Evolutionary conservation across 2,113 vertebrate species (phyloP).

Genomic region (Dasyprocta punctata): DNA sequence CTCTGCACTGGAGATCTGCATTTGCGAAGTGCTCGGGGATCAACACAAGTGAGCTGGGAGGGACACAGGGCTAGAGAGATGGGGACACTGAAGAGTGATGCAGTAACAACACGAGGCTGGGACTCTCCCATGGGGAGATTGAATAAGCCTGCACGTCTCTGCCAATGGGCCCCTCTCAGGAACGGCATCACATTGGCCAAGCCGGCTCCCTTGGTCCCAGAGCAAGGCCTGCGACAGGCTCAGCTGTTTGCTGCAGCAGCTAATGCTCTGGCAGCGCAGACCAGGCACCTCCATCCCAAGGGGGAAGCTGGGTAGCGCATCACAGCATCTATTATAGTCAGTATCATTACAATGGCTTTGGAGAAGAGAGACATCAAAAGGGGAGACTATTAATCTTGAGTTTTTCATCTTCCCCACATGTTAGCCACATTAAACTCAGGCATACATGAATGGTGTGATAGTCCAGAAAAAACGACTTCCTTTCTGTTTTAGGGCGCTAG

Average conservation of each 20-base stretch:
- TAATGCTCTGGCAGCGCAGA: background rate
- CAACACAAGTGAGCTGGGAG: background rate
- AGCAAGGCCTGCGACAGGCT: background rate
- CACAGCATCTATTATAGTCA: background rate
- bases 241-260: background rate
- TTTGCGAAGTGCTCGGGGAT: background rate
- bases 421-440: background rate
- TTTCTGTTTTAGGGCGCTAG: background rate
- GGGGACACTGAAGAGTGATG: background rate
- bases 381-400: background rate
- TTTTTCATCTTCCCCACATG: background rate
- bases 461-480: background rate
- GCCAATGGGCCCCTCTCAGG: background rate
- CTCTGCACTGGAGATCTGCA: background rate
- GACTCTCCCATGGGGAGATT: background rate
- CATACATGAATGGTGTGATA: background rate
- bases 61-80: background rate
- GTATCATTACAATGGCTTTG: background rate
- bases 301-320: background rate
- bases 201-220: background rate
- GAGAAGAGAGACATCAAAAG: background rate
- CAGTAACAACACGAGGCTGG: rapidly evolving
- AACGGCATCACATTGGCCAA: background rate
- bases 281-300: background rate
- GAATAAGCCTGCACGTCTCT: background rate